phyloP scores from a whole-genome alignment of 2,888 invertebrate genomes.

The Dione vanillae region DNA sequence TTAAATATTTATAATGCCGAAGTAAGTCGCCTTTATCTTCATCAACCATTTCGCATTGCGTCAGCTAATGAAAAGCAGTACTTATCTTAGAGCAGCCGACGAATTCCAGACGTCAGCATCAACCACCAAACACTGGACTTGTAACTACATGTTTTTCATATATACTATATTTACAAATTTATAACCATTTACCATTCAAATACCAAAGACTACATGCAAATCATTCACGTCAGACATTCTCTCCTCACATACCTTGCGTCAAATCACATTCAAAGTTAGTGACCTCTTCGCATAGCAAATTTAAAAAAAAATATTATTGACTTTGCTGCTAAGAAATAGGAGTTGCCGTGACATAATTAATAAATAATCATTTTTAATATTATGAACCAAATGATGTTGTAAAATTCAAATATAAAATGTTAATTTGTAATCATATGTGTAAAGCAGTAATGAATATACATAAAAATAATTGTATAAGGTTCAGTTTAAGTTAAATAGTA shows the following conservation, averaged over 20 bases:
- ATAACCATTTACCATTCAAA: slow-evolving; percentile 44
- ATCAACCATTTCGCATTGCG: slow-evolving; percentile 64
- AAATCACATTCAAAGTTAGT: not conserved
- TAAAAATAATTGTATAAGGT: too few relatives aligned
- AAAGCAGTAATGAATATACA: too few relatives aligned
- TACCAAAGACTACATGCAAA: slow-evolving; percentile 35
- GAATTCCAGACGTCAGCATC: slow-evolving; percentile 49
- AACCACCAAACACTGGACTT: slow-evolving; percentile 57
- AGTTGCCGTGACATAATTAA: slow-evolving; percentile 6
- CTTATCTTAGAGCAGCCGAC: slow-evolving; percentile 64
- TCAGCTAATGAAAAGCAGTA: slow-evolving; percentile 55
- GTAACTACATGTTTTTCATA: slow-evolving; percentile 65
- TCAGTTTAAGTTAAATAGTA: too few relatives aligned
- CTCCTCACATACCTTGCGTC: slow-evolving; percentile 27
- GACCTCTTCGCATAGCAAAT: slow-evolving; percentile 9
- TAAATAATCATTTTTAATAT: too few relatives aligned
- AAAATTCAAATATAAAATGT: too few relatives aligned
- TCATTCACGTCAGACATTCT: not conserved
- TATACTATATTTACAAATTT: slow-evolving; percentile 39
- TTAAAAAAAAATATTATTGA: not conserved
- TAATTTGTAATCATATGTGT: too few relatives aligned
- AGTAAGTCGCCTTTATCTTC: slow-evolving; percentile 57
- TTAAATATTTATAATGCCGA: slow-evolving; percentile 74
- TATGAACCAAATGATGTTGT: too few relatives aligned
- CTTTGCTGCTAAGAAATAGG: slow-evolving; percentile 1